Evolutionary conservation across 1,140 invertebrate species (phyloP), one percentile per base, ranked within the genome.

Genomic region (Myzus persicae): DNA sequence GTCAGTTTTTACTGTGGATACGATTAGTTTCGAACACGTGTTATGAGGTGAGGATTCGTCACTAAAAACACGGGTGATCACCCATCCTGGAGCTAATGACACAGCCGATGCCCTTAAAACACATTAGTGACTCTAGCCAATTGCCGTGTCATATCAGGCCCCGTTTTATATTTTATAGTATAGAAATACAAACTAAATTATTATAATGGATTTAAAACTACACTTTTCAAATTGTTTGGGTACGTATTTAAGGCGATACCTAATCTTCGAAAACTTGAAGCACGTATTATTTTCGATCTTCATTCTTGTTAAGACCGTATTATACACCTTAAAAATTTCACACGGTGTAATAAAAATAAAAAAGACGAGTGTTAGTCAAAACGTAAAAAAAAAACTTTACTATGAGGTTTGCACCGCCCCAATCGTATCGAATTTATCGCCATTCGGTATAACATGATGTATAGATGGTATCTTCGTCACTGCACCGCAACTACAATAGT

Each of bases 381-480:
- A 76, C 59, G n/a, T 76, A 18, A n/a, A n/a, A 18, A n/a, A n/a
- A 76, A 51, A n/a, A 76, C 59, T 76, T 76, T 76, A 76, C 59
- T 14, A 76, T 76, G 59, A 76, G 59, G 59, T n/a, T 76, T 76
- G 59, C 31, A 76, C 31, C 31, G 59, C 59, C 59, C 59, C n/a
- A 59, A 59, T 59, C 31, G 54, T 11, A 59, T 59, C 54, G 54
- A 59, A 59, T 76, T n/a, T 76, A 76, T 76, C 11, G 59, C n/a
- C 59, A 76, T 76, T 76, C 59, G 59, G 31, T 18, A 36, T 18
- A 18, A n/a, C 59, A 76, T 6, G 31, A 76, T 76, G 18, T n/a
- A 76, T n/a, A 76, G 59, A 76, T 76, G n/a, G 31, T 76, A 76
- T 76, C 59, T n/a, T 76, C 59, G n/a, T 76, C n/a, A 76, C 31